Base-by-base conservation (phyloP, 2,113 vertebrate genomes). In the Thryonomys swinderianus region DNA sequence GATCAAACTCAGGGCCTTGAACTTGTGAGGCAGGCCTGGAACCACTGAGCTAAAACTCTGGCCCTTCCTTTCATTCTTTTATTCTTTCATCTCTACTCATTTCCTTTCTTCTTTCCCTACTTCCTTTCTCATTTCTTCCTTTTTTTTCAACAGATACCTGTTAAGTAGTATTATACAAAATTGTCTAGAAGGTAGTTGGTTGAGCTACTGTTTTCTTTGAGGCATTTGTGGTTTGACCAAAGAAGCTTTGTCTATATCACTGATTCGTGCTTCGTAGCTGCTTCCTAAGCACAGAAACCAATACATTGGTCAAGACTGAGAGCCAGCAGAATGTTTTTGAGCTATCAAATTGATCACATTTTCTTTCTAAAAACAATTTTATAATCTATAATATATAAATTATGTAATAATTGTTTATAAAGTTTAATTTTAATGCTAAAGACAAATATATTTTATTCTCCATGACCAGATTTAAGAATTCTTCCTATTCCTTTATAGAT, bases 271-370 rank as follows among this genome's bases (percentile, higher is more conserved):
- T 82, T 4, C 2, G 1, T 78, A 23, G 3, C 48, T 69, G 59
- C 32, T 34, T 79, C 73, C 30, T 78, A 40, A 37, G 27, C 16
- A 4, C 23, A 88, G 84, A 93, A 34, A 3, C 62, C 32, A 92
- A 73, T 94, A 88, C 37, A 89, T 92, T 92, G 81, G 16, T 85
- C 30, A 23, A 61, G 25, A 64, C 57, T 57, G 85, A 81, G 34
- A 90, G 0, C 53, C 18, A 67, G 74, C 10, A 61, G 53, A 88
- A n/a, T 85, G 21, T 45, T 57, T 73, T 79, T 34, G 0, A 88
- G 16, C 25, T 76, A 32, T 2, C 42, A 61, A 21, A 14, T 61
- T 67, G 40, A 74, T 89, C 40, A 64, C 4, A 74, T 84, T 92
- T 89, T 89, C 67, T 57, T 92, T 32, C 42, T 71, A 81, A 79